These are phyloP conservation scores for Leiothrix lutea DNA, from an alignment of 2,113 vertebrate genomes.

Conservation along the genomic window DNA sequence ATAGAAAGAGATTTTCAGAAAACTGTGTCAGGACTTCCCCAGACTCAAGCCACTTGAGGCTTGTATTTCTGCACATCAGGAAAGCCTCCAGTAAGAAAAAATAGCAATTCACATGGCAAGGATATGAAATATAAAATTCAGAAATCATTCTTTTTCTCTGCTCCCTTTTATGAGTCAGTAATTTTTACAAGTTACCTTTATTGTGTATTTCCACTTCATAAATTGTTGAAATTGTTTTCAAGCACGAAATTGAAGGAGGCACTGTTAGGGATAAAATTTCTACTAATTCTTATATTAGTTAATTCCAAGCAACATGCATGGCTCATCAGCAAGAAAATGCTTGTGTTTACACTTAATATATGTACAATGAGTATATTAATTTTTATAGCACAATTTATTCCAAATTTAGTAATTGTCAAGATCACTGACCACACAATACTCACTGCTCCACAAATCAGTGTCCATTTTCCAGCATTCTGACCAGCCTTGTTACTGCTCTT, in stretches of 20 bases:
- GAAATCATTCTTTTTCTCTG: neutral
- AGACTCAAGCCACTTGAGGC: neutral
- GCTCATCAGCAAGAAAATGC: neutral
- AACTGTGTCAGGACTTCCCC: neutral
- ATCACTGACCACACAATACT: neutral
- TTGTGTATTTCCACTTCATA: neutral
- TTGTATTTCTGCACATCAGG: neutral
- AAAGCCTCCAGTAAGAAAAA: neutral
- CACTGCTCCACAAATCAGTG: neutral
- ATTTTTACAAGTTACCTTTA: slow-evolving; percentile 25
- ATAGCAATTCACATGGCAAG: neutral
- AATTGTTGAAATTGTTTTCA: slow-evolving; percentile 20
- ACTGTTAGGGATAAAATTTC: neutral
- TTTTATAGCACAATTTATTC: neutral
- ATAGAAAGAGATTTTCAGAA: slow-evolving; percentile 7
- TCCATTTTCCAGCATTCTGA: neutral
- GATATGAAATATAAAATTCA: slow-evolving; percentile 4
- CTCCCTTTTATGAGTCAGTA: slow-evolving; percentile 1
- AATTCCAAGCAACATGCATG: neutral
- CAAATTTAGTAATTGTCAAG: neutral
- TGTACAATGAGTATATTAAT: neutral
- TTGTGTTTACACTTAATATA: neutral
- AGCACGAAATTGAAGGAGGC: neutral
- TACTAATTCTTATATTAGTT: neutral
- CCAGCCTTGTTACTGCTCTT: neutral